phyloP scores from a whole-genome alignment of 2,888 invertebrate species.

The Drosophila tanythrix region DNA sequence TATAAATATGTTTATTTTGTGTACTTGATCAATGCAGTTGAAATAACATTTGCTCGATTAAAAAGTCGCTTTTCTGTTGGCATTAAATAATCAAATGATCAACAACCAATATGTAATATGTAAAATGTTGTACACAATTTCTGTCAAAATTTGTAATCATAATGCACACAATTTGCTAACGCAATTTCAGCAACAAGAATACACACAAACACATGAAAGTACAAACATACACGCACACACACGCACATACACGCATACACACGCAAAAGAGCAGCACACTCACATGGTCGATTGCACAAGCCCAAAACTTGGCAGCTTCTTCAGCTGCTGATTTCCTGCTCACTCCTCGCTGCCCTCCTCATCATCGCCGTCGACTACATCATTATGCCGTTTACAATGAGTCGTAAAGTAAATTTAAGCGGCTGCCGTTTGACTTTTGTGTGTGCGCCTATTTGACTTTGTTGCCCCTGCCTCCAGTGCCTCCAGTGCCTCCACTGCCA shows the following conservation, averaged over 20 bases:
- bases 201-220: not conserved
- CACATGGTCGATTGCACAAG: slow-evolving; percentile 33
- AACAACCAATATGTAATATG: slow-evolving; percentile 25
- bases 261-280: not conserved
- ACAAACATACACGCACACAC: not conserved
- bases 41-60: not conserved
- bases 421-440: slow-evolving; percentile 70
- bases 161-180: slow-evolving; percentile 54
- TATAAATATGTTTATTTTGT: not conserved
- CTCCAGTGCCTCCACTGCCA: not conserved
- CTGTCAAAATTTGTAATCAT: slow-evolving; percentile 49
- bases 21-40: not conserved
- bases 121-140: slow-evolving; percentile 33
- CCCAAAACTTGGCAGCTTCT: slow-evolving; percentile 37
- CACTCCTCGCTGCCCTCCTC: not conserved
- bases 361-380: slow-evolving; percentile 47
- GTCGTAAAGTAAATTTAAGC: slow-evolving; percentile 73
- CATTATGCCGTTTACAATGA: slow-evolving; percentile 74
- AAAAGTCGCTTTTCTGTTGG: slow-evolving; percentile 12
- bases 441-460: slow-evolving; percentile 60
- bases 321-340: not conserved
- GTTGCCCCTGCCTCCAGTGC: slow-evolving; percentile 16
- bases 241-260: not conserved
- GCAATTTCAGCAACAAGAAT: slow-evolving; percentile 34
- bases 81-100: slow-evolving; percentile 24